Evolutionary conservation across 2,113 vertebrate genomes (phyloP).

Genomic region (Neotoma lepida): DNA sequence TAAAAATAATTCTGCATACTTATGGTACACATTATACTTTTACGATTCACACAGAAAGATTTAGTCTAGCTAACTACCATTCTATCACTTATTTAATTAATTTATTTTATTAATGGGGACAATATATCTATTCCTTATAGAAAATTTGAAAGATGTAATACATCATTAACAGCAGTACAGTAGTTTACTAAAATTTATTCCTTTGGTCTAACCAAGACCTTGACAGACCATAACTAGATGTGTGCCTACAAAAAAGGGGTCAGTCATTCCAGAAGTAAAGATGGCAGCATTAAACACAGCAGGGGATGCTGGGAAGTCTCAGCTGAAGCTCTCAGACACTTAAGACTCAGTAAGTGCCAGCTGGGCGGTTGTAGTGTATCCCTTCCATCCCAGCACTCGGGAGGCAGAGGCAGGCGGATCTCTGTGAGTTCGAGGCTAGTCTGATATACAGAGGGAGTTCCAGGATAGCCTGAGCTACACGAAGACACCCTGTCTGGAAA

Average conservation of each 20-base stretch:
- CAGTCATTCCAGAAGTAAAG: not conserved
- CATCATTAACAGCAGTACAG: not conserved
- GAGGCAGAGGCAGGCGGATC: not conserved
- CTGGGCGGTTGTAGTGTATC: no score
- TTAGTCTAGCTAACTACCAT: not conserved
- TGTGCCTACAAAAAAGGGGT: not conserved
- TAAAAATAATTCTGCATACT: not conserved
- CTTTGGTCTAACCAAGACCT: not conserved
- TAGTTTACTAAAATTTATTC: not conserved
- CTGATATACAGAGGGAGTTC: not conserved
- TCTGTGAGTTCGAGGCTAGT: not conserved
- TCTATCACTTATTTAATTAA: not conserved
- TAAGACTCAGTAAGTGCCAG: not conserved
- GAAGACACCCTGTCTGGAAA: not conserved
- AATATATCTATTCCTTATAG: not conserved
- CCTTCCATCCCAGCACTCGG: no score
- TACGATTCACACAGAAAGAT: not conserved
- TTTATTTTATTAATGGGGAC: not conserved
- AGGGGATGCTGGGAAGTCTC: not conserved
- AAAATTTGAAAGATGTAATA: not conserved
- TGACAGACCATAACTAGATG: not conserved
- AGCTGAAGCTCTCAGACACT: not conserved
- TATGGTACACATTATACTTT: no score
- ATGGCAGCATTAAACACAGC: not conserved
- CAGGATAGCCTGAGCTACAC: not conserved